Evolutionary conservation across 35 echinoderm and acorn worm species (phyloP), one percentile per base, ranked within the genome.

Genomic region (Amphiura filiformis): DNA sequence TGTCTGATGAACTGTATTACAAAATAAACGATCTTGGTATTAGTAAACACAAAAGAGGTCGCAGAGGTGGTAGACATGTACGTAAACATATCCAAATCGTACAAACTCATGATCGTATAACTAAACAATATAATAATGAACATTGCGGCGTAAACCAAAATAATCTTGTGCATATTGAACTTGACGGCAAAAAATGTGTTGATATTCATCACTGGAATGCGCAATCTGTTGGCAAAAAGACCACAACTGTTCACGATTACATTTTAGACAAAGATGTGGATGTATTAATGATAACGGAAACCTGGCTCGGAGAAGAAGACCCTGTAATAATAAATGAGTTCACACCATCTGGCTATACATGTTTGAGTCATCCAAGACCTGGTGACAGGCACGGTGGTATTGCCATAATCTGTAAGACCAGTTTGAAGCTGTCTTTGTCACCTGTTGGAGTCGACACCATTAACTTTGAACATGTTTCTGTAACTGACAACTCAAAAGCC

Each of bases 331-430:
- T 92, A 26, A 38, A 79, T 49, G 84, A 92, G 35, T 34, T 81
- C 17, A 81, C 79, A 18, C 90, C 90, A 76, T 78, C 84, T 31
- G 84, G 90, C 38, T 92, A 92, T 36, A 31, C 82, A 9, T 87
- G 87, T 70, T 36, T 35, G 81, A 30, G 83, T 38, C 28, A 80
- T 56, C 84, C 90, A 14, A 49, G 85, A 37, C 38, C 31, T 31
- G 56, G 32, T 35, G 49, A 37, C 33, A 52, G 9, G 28, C 35
- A 65, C 39, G 90, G 85, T 34, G 90, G 84, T 20, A 84, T 79
- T 31, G 89, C 39, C 36, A 22, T 84, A 34, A 34, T 84, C 37
- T 26, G 31, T 31, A 83, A 78, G 3, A 26, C 41, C n/a, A 32
- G 35, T 12, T 52, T 78, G 36, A 38, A 76, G 18, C 75, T 79